Evolutionary conservation across 2,888 invertebrate genomes (phyloP).

Genomic region (Resseliella maxima): DNA sequence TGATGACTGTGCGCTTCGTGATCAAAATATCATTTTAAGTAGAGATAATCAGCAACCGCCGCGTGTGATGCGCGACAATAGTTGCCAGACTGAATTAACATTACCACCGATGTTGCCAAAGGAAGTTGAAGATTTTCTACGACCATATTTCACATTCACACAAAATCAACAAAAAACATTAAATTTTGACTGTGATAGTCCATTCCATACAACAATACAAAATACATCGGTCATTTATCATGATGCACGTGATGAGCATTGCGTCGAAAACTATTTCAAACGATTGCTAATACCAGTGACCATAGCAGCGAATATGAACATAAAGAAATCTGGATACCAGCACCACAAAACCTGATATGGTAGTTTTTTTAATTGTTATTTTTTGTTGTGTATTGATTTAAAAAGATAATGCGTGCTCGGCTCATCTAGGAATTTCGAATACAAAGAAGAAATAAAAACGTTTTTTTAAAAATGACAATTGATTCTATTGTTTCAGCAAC

Average conservation of each 20-base stretch:
- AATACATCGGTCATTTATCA: slow-evolving; percentile 57
- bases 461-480: no score
- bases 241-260: slow-evolving; percentile 65
- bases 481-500: no score
- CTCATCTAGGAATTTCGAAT: no score
- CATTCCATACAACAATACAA: not conserved
- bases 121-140: slow-evolving; percentile 71
- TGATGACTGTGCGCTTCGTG: slow-evolving; percentile 65
- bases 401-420: no score
- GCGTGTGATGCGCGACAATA: slow-evolving; percentile 64
- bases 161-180: slow-evolving; percentile 62
- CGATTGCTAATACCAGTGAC: not conserved
- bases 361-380: no score
- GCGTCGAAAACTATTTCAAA: slow-evolving; percentile 66
- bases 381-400: no score
- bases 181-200: slow-evolving; percentile 58
- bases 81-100: slow-evolving; percentile 72
- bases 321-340: slow-evolving; percentile 59
- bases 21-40: slow-evolving; percentile 63
- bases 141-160: slow-evolving; percentile 71
- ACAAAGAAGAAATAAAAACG: no score
- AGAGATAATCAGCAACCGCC: not conserved
- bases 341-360: slow-evolving; percentile 60
- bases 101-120: slow-evolving; percentile 71
- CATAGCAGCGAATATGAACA: slow-evolving; percentile 59